Percentiles rank a stretch among this genome's conserved stretches.
These are phyloP conservation scores for Pediacus dermestoides DNA, from an alignment of 2,888 invertebrate genomes.

Conservation along the genomic window DNA sequence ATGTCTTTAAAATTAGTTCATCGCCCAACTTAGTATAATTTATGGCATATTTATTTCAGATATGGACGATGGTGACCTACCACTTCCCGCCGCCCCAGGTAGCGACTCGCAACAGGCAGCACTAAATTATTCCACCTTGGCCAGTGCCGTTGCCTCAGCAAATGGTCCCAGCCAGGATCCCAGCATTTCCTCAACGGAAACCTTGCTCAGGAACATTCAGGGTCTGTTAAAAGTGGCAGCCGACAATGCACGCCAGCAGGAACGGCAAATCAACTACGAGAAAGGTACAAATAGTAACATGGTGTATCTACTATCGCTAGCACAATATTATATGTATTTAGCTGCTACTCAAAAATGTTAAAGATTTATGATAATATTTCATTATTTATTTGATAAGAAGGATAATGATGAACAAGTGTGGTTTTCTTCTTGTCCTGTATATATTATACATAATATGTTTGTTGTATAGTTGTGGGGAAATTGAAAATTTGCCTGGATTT, in stretches of 20 bases:
- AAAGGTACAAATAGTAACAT: constrained; percentile 73
- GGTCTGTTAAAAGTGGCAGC: constrained; percentile 95
- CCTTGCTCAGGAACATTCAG: constrained; percentile 90
- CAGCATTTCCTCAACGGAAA: constrained; percentile 82
- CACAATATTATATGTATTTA: constrained; percentile 51
- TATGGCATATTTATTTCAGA: constrained; percentile 53
- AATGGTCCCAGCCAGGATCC: constrained; percentile 56
- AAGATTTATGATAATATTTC: too few relatives aligned
- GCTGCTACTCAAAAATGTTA: constrained; percentile 51
- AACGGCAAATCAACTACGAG: constrained; percentile 92
- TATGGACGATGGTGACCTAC: constrained; percentile 71
- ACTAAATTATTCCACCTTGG: constrained; percentile 76
- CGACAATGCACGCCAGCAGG: constrained; percentile 94
- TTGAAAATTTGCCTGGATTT: too few relatives aligned
- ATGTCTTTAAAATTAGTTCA: too few relatives aligned
- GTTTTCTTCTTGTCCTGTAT: too few relatives aligned
- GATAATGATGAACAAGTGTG: too few relatives aligned
- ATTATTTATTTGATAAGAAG: too few relatives aligned
- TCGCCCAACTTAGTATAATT: not conserved
- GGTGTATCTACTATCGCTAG: constrained; percentile 50
- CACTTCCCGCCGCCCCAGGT: constrained; percentile 56
- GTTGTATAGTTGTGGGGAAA: too few relatives aligned
- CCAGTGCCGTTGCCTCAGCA: constrained; percentile 60
- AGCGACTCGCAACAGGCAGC: constrained; percentile 65
- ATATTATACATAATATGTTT: too few relatives aligned